Conservation (phyloP, 1,140 invertebrate genomes). For the Drosophila bifasciata region DNA sequence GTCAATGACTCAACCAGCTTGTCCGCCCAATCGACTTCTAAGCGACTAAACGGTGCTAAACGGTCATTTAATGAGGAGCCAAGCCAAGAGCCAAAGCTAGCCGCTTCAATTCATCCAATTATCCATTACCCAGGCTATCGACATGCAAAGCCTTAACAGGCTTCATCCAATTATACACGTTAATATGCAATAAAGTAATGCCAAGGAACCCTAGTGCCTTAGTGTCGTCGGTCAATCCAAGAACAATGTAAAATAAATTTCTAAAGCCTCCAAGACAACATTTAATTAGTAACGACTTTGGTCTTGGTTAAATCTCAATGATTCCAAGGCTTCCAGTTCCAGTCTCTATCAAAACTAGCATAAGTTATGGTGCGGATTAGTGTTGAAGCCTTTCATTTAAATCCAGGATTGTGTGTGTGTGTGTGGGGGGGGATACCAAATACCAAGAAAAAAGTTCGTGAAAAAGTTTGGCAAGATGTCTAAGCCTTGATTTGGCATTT, state of each 20-base stretch:
- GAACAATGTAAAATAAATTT: conserved; percentile 6
- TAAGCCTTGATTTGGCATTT: conserved; percentile 4
- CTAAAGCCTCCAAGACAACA: neutral
- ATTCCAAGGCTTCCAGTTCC: conserved; percentile 18
- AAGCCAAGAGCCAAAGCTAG: conserved; percentile 29
- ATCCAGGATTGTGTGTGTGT: too few species aligned
- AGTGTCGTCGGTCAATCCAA: conserved; percentile 56
- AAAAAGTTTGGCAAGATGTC: conserved; percentile 35
- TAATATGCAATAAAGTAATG: conserved; percentile 26
- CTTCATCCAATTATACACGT: conserved; percentile 23
- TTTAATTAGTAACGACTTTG: conserved; percentile 15
- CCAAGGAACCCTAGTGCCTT: conserved; percentile 44
- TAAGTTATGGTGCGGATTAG: conserved; percentile 59
- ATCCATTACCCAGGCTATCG: conserved; percentile 53
- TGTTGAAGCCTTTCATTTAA: conserved; percentile 50
- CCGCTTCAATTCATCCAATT: conserved; percentile 67
- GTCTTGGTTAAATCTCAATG: conserved; percentile 20
- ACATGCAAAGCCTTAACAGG: conserved; percentile 18
- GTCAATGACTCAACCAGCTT: conserved; percentile 58
- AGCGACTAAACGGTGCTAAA: conserved; percentile 56
- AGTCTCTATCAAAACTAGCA: conserved; percentile 32
- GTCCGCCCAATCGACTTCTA: conserved; percentile 66
- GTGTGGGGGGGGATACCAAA: conserved; percentile 31
- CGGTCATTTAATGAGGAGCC: conserved; percentile 45
- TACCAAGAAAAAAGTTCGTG: conserved; percentile 20